These are phyloP conservation scores for Sycobia sp. DNA, from an alignment of 1,140 invertebrate genomes.

Conservation along the genomic window DNA sequence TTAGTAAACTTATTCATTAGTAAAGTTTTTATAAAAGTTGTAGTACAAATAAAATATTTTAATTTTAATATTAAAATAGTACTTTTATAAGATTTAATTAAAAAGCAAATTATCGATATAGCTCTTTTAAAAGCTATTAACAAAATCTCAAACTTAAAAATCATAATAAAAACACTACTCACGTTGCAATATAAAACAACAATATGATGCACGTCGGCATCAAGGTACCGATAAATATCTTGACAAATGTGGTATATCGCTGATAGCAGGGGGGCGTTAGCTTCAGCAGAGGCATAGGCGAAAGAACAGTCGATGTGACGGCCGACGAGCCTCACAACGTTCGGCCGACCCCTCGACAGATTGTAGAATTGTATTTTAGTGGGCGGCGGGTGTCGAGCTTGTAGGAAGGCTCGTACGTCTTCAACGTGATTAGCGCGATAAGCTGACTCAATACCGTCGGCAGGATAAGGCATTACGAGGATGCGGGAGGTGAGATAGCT, in stretches of 20 bases:
- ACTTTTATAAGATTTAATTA: no score
- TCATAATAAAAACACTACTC: no score
- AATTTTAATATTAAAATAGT: no score
- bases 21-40: no score
- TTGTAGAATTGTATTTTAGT: conserved; percentile 82
- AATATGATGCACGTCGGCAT: conserved; percentile 79
- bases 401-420: conserved; percentile 79
- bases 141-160: no score
- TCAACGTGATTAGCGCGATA: conserved; percentile 93
- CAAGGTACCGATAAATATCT: conserved; percentile 86
- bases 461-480: conserved; percentile 91
- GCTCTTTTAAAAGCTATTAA: no score
- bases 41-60: no score
- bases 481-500: conserved; percentile 89
- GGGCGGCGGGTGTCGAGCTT: conserved; percentile 73
- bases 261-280: conserved; percentile 76
- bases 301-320: conserved; percentile 70
- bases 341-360: conserved; percentile 68
- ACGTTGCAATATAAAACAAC: conserved; percentile 88
- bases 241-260: conserved; percentile 82
- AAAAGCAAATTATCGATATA: no score
- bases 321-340: conserved; percentile 57
- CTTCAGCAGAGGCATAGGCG: conserved; percentile 66
- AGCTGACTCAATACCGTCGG: conserved; percentile 90
- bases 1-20: no score